Percentiles rank a stretch among this genome's conserved stretches.
These are phyloP conservation scores for Phenganax stokvisi DNA, from an alignment of 92 coral and sea anemone genomes.

Conservation along the genomic window DNA sequence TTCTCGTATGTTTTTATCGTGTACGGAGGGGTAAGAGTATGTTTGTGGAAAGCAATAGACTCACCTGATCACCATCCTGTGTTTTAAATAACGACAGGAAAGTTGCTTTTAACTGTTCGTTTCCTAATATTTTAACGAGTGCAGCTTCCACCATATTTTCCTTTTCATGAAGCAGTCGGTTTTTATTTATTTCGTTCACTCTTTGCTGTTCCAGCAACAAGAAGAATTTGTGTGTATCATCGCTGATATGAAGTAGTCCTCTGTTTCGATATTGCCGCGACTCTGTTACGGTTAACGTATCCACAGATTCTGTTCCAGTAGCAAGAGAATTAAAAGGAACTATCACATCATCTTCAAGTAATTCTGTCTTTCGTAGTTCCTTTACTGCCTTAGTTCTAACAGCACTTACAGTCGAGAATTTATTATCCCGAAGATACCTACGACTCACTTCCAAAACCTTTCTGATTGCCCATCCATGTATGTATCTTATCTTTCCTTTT, in stretches of 20 bases:
- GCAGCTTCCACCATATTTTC: constrained; percentile 20
- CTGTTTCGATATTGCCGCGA: constrained; percentile 28
- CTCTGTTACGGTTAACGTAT: constrained; percentile 21
- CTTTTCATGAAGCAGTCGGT: neutral
- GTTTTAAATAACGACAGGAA: neutral
- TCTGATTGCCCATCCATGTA: constrained; percentile 31
- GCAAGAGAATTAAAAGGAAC: constrained; percentile 5
- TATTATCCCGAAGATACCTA: constrained; percentile 15
- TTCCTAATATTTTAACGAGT: constrained; percentile 5
- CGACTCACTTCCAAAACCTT: constrained; percentile 26
- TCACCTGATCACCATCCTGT: too few species aligned
- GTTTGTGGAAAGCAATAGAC: too few species aligned
- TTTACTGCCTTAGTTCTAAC: constrained; percentile 11
- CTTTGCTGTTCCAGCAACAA: constrained; percentile 19
- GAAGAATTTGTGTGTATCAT: constrained; percentile 15
- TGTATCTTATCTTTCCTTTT: constrained; percentile 28
- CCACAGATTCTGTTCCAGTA: neutral
- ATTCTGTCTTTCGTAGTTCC: constrained; percentile 23
- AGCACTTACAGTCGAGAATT: neutral
- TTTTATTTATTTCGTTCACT: constrained; percentile 16
- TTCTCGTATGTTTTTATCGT: too few species aligned
- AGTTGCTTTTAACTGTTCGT: constrained; percentile 6
- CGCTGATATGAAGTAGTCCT: constrained; percentile 28
- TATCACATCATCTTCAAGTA: constrained; percentile 29
- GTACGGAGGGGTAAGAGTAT: too few species aligned